Conservation (phyloP, 2,797 vertebrate species). For the Cheirogaleus major region DNA sequence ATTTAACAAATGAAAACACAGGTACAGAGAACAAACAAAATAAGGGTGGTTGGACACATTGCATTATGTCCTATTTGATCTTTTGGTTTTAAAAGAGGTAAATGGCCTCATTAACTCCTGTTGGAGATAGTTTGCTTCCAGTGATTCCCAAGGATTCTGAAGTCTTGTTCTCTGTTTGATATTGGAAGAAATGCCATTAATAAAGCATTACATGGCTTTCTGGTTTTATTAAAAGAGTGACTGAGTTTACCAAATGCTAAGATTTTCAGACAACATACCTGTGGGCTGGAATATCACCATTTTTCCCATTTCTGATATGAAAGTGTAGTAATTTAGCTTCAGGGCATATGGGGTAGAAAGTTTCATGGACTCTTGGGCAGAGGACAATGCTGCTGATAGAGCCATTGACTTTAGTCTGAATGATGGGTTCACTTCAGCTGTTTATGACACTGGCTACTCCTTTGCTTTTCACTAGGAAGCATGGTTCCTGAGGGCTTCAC, state of each 20-base stretch:
- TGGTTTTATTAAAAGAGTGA: neutral
- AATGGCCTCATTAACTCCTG: neutral
- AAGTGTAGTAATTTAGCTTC: neutral
- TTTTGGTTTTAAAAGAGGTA: constrained; percentile 6
- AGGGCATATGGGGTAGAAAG: neutral
- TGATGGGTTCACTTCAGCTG: neutral
- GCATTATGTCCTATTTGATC: neutral
- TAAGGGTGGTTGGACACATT: neutral
- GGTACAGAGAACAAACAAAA: neutral
- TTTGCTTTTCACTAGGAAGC: neutral
- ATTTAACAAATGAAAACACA: constrained; percentile 44
- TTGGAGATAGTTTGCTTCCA: neutral
- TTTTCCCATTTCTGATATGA: neutral
- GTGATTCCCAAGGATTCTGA: neutral
- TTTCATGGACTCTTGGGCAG: accelerated
- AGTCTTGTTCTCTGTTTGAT: neutral
- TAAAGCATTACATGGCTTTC: neutral
- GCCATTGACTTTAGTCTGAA: neutral
- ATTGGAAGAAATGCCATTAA: neutral
- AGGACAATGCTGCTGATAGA: neutral
- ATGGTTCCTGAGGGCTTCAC: neutral
- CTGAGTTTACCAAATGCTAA: neutral
- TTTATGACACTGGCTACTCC: neutral
- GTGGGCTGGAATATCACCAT: neutral
- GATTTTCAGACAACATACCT: neutral